Conservation (phyloP, 2,797 vertebrate genomes). For the Tauraco hartlaubi region DNA sequence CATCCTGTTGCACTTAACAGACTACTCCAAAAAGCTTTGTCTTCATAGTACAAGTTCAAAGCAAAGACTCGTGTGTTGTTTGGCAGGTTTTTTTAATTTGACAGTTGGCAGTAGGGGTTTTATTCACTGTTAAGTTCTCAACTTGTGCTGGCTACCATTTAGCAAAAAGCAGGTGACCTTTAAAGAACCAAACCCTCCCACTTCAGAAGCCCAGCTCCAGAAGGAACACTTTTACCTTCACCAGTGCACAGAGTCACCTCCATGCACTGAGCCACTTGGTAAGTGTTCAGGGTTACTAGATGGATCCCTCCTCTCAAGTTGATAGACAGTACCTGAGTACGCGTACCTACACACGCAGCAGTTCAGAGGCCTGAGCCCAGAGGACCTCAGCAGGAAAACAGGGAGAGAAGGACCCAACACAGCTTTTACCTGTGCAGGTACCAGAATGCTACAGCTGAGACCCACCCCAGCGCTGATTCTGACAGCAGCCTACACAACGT, state of each 20-base stretch:
- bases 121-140: not conserved
- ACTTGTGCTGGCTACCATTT: not conserved
- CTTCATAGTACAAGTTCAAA: not conserved
- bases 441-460: not conserved
- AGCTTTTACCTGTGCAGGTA: not conserved
- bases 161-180: not conserved
- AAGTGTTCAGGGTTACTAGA: not conserved
- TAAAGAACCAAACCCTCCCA: not conserved
- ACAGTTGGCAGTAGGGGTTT: not conserved
- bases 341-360: fast-evolving
- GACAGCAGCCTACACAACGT: not conserved
- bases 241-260: not conserved
- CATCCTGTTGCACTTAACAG: not conserved
- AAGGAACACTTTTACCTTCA: not conserved
- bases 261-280: not conserved
- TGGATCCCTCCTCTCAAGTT: not conserved
- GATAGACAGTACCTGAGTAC: fast-evolving
- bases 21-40: not conserved
- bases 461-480: not conserved
- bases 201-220: not conserved
- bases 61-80: not conserved
- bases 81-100: not conserved
- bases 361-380: not conserved
- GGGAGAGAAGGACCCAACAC: not conserved
- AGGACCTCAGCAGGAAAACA: not conserved